phyloP scores from a whole-genome alignment of 1,140 invertebrate species.

The Lerema accius region DNA sequence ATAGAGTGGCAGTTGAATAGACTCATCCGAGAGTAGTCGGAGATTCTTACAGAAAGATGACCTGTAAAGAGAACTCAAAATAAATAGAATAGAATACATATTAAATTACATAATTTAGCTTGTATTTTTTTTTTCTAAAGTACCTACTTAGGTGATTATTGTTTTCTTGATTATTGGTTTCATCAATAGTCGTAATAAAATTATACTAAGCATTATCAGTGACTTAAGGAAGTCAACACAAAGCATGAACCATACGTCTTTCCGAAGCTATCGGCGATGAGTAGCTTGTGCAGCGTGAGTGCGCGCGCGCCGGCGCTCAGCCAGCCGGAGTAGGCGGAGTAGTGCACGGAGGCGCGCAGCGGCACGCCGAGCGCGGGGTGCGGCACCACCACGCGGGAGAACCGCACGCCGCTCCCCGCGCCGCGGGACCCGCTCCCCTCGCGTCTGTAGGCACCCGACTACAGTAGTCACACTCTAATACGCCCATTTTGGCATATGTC shows the following conservation, averaged over 20 bases:
- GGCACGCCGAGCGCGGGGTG: constrained; percentile 92
- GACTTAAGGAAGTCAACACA: background rate
- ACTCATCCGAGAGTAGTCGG: constrained; percentile 88
- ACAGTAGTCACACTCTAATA: too few species aligned
- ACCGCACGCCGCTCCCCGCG: constrained; percentile 85
- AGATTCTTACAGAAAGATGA: constrained; percentile 91
- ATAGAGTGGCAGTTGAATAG: constrained; percentile 88
- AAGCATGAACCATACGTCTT: constrained; percentile 88
- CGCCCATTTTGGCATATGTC: too few species aligned
- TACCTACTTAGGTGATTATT: too few species aligned
- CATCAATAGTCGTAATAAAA: too few species aligned
- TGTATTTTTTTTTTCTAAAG: too few species aligned
- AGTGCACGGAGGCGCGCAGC: constrained; percentile 88
- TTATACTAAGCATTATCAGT: too few species aligned
- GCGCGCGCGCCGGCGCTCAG: constrained; percentile 91
- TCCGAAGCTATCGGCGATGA: constrained; percentile 93
- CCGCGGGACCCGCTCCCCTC: constrained; percentile 35
- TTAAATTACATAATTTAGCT: too few species aligned
- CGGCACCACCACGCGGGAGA: constrained; percentile 92
- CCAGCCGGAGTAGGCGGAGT: constrained; percentile 96
- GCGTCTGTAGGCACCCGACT: too few species aligned
- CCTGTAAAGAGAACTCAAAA: too few species aligned
- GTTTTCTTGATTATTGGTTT: too few species aligned
- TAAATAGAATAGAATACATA: too few species aligned
- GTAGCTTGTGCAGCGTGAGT: constrained; percentile 92